Evolutionary conservation across 2,888 invertebrate genomes (phyloP), one percentile per base, ranked within the genome.

Genomic region (Nomada ruficornis): DNA sequence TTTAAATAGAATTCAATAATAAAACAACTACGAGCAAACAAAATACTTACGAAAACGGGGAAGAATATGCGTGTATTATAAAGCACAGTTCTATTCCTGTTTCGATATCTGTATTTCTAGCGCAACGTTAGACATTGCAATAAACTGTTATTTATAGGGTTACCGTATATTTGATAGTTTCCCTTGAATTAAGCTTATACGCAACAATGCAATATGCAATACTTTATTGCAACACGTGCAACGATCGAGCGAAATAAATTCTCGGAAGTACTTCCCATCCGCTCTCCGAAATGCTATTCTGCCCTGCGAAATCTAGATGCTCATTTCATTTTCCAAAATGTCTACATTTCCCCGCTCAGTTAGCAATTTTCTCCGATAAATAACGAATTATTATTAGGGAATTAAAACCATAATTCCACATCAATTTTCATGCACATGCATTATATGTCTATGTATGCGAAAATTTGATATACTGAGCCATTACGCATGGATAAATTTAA

Each of bases 151-250:
- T 72, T 64, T 64, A 64, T 50, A 47, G 15, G 50, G 2, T 55
- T 42, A 47, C 55, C 64, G 50, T 65, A 72, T 64, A 77, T 77
- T 77, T 77, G 64, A 79, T 65, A 77, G 52, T 60, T 70, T 69
- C 20, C 52, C 44, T 55, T 69, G 64, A 77, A 68, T 77, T 65
- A 70, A 77, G 54, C 64, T 60, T 70, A 79, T 65, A 64, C 64
- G 64, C 59, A 77, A 65, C 77, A 70, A 77, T 70, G 70, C 79
- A 79, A 77, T 79, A 70, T 77, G 70, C 77, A 77, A 79, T 79
- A 77, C 69, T 77, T 79, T 77, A 77, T 79, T 69, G 69, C 44
- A 79, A 70, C 79, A 65, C 79, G 77, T 70, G 79, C 64, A 60
- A 69, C 77, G 59, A 77, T 70, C 59, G 69, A 65, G 18, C 47